These are phyloP conservation scores for Stenchaetothrips biformis DNA, from an alignment of 2,888 invertebrate genomes.

Conservation along the genomic window DNA sequence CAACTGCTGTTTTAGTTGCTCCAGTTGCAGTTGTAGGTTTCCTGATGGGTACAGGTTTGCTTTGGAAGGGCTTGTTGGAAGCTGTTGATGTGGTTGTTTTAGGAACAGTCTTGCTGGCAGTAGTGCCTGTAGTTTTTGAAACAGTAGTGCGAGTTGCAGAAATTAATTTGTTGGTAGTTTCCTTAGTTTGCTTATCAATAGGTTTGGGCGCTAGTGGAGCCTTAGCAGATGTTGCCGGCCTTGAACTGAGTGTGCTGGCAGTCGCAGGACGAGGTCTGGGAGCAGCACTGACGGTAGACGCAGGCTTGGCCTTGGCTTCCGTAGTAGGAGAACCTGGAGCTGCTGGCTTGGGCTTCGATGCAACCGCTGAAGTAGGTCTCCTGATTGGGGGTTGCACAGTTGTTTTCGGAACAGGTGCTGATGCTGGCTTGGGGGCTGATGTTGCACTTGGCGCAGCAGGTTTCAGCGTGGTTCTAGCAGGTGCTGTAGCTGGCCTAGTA, in stretches of 20 bases:
- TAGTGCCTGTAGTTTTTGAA: constrained; percentile 32
- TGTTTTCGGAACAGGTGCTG: constrained; percentile 37
- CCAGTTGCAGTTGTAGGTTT: constrained; percentile 29
- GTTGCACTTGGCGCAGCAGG: constrained; percentile 35
- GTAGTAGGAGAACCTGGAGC: constrained; percentile 38
- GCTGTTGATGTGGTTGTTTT: constrained; percentile 30
- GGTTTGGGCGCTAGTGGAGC: constrained; percentile 43
- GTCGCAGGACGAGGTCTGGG: constrained; percentile 39
- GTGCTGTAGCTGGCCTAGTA: constrained; percentile 34
- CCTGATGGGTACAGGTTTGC: constrained; percentile 31
- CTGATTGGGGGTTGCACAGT: constrained; percentile 37
- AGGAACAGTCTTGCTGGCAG: constrained; percentile 32
- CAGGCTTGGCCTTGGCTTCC: constrained; percentile 41
- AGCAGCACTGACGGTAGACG: constrained; percentile 41
- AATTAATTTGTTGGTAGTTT: constrained; percentile 64
- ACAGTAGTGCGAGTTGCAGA: constrained; percentile 51
- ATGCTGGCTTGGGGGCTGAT: constrained; percentile 33
- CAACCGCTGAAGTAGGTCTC: constrained; percentile 32
- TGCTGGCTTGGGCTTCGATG: constrained; percentile 33
- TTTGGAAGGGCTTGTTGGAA: neutral
- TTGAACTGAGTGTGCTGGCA: constrained; percentile 35
- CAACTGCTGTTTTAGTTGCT: neutral
- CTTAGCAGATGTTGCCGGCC: constrained; percentile 39
- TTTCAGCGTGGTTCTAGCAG: constrained; percentile 34
- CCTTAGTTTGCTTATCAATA: constrained; percentile 60